These are phyloP conservation scores for Hybognathus amarus DNA, from an alignment of 2,797 vertebrate genomes.

Conservation along the genomic window DNA sequence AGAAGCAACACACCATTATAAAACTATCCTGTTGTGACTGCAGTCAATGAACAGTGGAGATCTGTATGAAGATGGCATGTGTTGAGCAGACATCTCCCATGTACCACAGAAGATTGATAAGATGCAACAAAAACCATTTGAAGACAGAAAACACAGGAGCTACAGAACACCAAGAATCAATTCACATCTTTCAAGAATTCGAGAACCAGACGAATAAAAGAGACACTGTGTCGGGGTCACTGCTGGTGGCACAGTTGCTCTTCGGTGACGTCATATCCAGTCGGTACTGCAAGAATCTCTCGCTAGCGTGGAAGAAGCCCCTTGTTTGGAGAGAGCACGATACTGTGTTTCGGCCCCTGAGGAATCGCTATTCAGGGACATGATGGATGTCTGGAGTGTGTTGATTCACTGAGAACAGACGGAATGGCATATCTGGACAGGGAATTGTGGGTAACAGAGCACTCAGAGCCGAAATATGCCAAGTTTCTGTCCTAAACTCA, in stretches of 20 bases:
- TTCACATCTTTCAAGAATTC: constrained; percentile 47
- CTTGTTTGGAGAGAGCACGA: constrained; percentile 53
- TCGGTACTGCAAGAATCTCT: constrained; percentile 55
- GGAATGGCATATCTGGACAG: constrained; percentile 22
- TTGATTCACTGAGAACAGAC: constrained; percentile 44
- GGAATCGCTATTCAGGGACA: constrained; percentile 54
- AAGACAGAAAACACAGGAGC: constrained; percentile 5
- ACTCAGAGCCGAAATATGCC: neutral
- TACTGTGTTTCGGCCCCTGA: constrained; percentile 46
- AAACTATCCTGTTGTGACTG: neutral
- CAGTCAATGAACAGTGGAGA: constrained; percentile 23
- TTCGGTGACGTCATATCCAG: constrained; percentile 49
- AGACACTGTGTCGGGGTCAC: constrained; percentile 50
- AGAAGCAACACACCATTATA: neutral
- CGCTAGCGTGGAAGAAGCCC: constrained; percentile 48
- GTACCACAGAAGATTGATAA: constrained; percentile 19
- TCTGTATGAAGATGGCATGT: constrained; percentile 41
- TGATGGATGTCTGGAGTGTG: constrained; percentile 54
- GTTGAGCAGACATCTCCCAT: constrained; percentile 27
- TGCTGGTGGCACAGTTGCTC: constrained; percentile 40
- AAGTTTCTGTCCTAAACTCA: neutral
- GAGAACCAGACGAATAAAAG: constrained; percentile 55
- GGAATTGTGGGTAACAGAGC: constrained; percentile 16
- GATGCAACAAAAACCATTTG: constrained; percentile 22
- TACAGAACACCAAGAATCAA: constrained; percentile 38